Base-by-base conservation (phyloP, 2,113 vertebrate genomes). In the Upupa epops region DNA sequence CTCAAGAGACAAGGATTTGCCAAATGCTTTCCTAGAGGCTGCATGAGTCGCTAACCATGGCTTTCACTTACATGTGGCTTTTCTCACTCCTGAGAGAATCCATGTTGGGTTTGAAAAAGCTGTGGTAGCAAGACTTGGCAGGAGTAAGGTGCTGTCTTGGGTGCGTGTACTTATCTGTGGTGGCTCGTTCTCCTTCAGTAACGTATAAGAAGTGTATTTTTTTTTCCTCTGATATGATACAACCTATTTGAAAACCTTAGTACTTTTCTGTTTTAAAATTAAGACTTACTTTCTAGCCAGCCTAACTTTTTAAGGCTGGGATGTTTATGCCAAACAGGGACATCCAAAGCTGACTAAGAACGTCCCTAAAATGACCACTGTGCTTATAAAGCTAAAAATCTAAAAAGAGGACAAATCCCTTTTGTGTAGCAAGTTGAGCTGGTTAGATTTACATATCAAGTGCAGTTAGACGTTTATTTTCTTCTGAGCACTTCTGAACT, bases 361-460 rank as follows among this genome's bases (percentile, higher is more conserved):
- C 45, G 19, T 52, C 48, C 29, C 40, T 79, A 61, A 88, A 29
- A 83, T 52, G 3, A 1, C 24, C 24, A 14, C 24, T 69, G 51
- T 17, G 9, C 3, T 87, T 70, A 63, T 63, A 92, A 89, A 68
- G 13, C 25, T 51, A 74, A 88, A 88, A 83, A 76, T 83, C 37
- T 55, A 24, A 24, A 26, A 24, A 34, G 36, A 65, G 12, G n/a
- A 52, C 81, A 89, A 94, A 85, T 42, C 36, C 34, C 45, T 86
- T 84, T 80, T 80, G 71, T 77, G 24, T 40, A n/a, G 25, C 45
- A 85, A 77, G 37, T 42, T 40, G 34, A 70, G 15, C 34, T 74
- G 42, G 15, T 88, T 66, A 74, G 56, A 89, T 91, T 86, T 94
- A 70, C 72, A 48, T 91, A 87, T 58, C 34, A 65, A 88, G 82